These are phyloP conservation scores for Palaemon carinicauda DNA, from an alignment of 1,140 invertebrate genomes.

Conservation along the genomic window DNA sequence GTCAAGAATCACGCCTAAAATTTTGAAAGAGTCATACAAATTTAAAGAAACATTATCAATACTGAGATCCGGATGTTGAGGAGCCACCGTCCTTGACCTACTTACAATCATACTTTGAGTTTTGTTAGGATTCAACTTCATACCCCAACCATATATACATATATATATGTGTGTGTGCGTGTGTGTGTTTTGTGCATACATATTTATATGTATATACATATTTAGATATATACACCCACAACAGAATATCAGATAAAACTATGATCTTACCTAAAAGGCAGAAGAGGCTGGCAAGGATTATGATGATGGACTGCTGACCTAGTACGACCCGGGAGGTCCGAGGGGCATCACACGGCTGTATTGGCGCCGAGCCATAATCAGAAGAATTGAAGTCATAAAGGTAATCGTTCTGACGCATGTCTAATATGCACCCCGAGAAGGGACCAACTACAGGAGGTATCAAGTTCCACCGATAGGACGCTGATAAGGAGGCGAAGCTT, in stretches of 20 bases:
- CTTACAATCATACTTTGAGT: too few species aligned
- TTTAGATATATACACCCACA: too few species aligned
- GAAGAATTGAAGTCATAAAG: constrained; percentile 57
- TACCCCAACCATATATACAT: too few species aligned
- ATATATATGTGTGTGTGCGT: too few species aligned
- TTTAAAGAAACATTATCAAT: too few species aligned
- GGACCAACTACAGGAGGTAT: constrained; percentile 83
- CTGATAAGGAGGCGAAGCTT: constrained; percentile 73
- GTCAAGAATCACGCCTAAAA: too few species aligned
- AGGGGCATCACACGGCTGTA: constrained; percentile 45
- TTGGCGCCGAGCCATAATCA: constrained; percentile 35
- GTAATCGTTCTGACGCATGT: constrained; percentile 69
- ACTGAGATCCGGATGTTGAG: too few species aligned
- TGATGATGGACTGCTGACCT: constrained; percentile 53
- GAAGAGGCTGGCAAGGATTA: constrained; percentile 54
- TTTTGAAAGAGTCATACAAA: too few species aligned
- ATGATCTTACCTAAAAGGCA: constrained; percentile 51
- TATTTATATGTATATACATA: constrained; percentile 26
- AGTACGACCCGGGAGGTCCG: constrained; percentile 43
- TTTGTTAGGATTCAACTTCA: too few species aligned
- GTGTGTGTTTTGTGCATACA: too few species aligned
- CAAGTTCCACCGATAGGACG: constrained; percentile 81
- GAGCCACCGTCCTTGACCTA: too few species aligned
- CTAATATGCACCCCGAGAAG: constrained; percentile 94
- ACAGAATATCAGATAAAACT: too few species aligned